Conservation (phyloP, 2,888 invertebrate genomes). For the Hypolimnas misippus region DNA sequence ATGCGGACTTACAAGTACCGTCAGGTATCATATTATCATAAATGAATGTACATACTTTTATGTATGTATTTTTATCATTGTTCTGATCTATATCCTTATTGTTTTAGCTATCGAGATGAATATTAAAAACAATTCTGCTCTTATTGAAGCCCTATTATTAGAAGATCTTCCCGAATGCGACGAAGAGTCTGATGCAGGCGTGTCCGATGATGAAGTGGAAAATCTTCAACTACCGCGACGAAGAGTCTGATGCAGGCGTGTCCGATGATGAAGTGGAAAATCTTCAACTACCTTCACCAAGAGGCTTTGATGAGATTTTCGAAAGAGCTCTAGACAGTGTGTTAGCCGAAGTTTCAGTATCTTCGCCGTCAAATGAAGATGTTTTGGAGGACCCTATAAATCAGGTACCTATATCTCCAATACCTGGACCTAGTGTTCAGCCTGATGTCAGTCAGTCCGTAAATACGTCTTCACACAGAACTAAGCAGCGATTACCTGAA, state of each 20-base stretch:
- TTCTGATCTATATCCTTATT: slow-evolving; percentile 34
- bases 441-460: slow-evolving; percentile 39
- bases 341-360: slow-evolving; percentile 41
- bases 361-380: slow-evolving; percentile 40
- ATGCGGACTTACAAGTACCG: slow-evolving; percentile 35
- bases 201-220: slow-evolving; percentile 44
- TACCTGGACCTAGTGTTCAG: slow-evolving; percentile 42
- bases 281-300: slow-evolving; percentile 44
- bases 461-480: slow-evolving; percentile 42
- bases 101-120: slow-evolving; percentile 39
- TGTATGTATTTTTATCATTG: slow-evolving; percentile 1
- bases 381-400: slow-evolving; percentile 40
- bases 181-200: slow-evolving; percentile 43
- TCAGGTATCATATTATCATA: slow-evolving; percentile 16
- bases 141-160: slow-evolving; percentile 43
- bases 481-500: slow-evolving; percentile 41
- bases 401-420: slow-evolving; percentile 44
- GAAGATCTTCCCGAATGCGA: slow-evolving; percentile 44
- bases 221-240: slow-evolving; percentile 44
- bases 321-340: slow-evolving; percentile 40
- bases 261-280: slow-evolving; percentile 44
- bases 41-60: no score
- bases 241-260: slow-evolving; percentile 43
- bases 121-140: slow-evolving; percentile 42
- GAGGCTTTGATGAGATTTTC: slow-evolving; percentile 44